Conservation (phyloP, 64 coral and sea anemone genomes). For the Stichodactyla mertensii region DNA sequence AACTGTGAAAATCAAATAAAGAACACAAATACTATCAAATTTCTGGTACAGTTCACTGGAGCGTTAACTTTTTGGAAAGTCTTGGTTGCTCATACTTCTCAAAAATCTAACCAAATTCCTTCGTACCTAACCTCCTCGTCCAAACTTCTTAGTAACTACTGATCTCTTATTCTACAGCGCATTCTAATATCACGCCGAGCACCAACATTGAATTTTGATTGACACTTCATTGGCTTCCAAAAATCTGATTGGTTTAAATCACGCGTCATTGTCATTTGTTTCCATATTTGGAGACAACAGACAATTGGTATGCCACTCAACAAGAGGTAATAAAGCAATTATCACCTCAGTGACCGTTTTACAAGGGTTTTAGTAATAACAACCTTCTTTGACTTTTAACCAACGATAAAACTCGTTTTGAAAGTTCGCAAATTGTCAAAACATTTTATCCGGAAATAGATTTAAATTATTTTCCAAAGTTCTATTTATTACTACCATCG, state of each 20-base stretch:
- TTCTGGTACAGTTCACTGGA: conserved; percentile 87
- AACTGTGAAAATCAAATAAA: conserved; percentile 99
- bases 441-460: neutral
- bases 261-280: conserved; percentile 27
- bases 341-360: conserved; percentile 37
- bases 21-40: conserved; percentile 97
- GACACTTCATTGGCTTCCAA: conserved; percentile 41
- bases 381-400: neutral
- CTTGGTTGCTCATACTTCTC: neutral
- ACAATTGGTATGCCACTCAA: conserved; percentile 56
- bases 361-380: neutral
- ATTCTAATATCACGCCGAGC: conserved; percentile 41
- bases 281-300: conserved; percentile 49
- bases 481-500: neutral
- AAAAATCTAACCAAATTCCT: conserved; percentile 2
- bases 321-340: conserved; percentile 60
- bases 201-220: conserved; percentile 48
- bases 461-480: neutral
- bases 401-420: neutral
- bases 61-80: conserved; percentile 36
- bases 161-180: conserved; percentile 39
- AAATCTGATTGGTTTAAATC: conserved; percentile 52
- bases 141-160: conserved; percentile 17
- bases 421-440: neutral
- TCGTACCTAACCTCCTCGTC: neutral